Percentiles rank a stretch among this genome's conserved stretches.
Evolutionary conservation across 1,140 invertebrate species (phyloP).

Genomic region (Tetramorium simillimum): DNA sequence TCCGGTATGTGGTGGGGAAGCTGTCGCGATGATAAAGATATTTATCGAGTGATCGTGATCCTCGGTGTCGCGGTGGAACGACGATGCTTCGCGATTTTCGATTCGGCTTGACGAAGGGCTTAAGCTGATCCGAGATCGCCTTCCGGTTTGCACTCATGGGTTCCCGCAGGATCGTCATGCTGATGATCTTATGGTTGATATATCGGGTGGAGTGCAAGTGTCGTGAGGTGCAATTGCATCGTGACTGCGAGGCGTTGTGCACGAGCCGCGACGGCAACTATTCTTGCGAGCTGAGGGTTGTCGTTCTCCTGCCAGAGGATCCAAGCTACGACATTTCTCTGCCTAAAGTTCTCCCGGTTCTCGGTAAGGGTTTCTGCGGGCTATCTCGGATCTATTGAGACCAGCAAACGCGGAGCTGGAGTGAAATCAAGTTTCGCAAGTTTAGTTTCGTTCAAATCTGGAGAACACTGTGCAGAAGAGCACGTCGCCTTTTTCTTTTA

Average conservation of each 20-base stretch:
- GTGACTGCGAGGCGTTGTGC: constrained; percentile 78
- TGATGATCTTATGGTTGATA: constrained; percentile 65
- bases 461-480: not conserved
- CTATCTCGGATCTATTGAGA: not conserved
- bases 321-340: constrained; percentile 78
- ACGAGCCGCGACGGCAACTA: constrained; percentile 47
- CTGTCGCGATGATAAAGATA: constrained; percentile 23
- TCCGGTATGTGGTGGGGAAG: not conserved
- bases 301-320: constrained; percentile 77
- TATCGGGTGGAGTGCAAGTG: constrained; percentile 64
- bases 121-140: not conserved
- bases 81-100: not conserved
- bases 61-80: not conserved
- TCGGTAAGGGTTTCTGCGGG: constrained; percentile 72
- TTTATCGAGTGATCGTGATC: constrained; percentile 27
- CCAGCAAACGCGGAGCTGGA: not conserved
- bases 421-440: not conserved
- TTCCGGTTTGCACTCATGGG: constrained; percentile 65
- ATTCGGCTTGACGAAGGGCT: not conserved
- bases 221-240: constrained; percentile 74
- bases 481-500: not conserved
- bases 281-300: constrained; percentile 78
- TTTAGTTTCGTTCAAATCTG: not conserved
- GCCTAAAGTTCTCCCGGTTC: constrained; percentile 78
- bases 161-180: constrained; percentile 56